Conservation (phyloP, 2,888 invertebrate genomes). For the Lathronympha strigana region DNA sequence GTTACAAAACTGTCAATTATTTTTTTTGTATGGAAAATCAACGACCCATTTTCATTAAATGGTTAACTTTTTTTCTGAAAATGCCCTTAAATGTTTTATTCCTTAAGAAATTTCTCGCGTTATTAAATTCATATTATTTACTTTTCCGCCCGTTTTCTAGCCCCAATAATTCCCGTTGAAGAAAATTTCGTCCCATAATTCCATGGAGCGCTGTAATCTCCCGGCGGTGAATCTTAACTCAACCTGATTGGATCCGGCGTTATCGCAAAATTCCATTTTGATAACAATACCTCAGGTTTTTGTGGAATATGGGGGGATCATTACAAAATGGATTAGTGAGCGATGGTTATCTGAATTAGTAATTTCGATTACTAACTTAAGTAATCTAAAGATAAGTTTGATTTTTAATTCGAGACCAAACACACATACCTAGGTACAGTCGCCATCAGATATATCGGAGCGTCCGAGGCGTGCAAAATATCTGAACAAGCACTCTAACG, state of each 20-base stretch:
- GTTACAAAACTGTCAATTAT: too few species aligned
- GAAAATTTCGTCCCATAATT: conserved; percentile 72
- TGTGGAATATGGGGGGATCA: conserved; percentile 10
- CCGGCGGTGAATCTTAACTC: conserved; percentile 66
- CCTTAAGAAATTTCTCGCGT: not conserved
- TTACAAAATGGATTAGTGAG: not conserved
- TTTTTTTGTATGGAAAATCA: too few species aligned
- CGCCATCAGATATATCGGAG: too few species aligned
- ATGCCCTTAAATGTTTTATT: too few species aligned
- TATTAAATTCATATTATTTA: not conserved
- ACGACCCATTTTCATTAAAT: too few species aligned
- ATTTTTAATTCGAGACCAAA: too few species aligned
- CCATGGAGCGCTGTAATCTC: conserved; percentile 65
- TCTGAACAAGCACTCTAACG: too few species aligned
- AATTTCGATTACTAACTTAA: too few species aligned
- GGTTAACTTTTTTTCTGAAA: too few species aligned
- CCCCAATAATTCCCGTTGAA: conserved; percentile 64
- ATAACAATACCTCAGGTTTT: conserved; percentile 42
- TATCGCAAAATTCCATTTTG: conserved; percentile 48
- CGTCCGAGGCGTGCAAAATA: too few species aligned
- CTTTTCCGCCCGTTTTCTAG: conserved; percentile 48
- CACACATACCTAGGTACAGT: too few species aligned
- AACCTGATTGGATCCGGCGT: conserved; percentile 69
- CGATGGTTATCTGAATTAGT: not conserved
- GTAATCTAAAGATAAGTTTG: too few species aligned